A percentile compares a stretch with the other conserved stretches of the same genome.
Conservation (phyloP, 1,140 invertebrate species). For the Thaumetopoea pityocampa region DNA sequence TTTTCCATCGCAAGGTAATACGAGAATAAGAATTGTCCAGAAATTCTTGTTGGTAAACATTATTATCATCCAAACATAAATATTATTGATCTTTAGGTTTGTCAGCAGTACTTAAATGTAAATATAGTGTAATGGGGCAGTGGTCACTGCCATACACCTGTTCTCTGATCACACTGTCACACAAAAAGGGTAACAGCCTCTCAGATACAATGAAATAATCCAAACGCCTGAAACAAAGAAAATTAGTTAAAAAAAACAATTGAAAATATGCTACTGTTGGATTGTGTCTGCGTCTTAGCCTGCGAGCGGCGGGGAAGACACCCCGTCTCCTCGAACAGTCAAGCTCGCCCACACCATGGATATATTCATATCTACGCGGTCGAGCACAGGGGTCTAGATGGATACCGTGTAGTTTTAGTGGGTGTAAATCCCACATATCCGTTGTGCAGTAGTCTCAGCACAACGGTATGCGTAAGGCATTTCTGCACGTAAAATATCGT, state of each 20-base stretch:
- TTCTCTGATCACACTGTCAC: conserved; percentile 87
- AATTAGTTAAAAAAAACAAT: conserved; percentile 6
- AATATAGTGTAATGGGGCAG: conserved; percentile 87
- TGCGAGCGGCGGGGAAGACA: no score
- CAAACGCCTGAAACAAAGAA: conserved; percentile 84
- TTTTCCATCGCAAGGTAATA: neutral
- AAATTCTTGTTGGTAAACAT: neutral
- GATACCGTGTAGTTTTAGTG: no score
- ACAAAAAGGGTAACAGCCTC: conserved; percentile 83
- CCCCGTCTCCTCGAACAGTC: no score
- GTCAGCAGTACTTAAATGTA: conserved; percentile 63
- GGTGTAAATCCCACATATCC: no score
- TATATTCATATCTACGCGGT: no score
- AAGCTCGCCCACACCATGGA: no score
- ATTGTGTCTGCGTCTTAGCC: no score
- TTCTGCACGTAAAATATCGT: no score
- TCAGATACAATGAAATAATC: conserved; percentile 96
- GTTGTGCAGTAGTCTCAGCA: no score
- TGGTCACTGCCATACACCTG: conserved; percentile 91
- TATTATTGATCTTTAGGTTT: conserved; percentile 50
- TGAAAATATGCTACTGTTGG: no score
- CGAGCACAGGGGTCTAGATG: no score
- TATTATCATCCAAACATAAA: neutral
- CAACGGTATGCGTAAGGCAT: no score
- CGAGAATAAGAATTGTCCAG: neutral